phyloP scores from a whole-genome alignment of 2,888 invertebrate genomes.

The Agriopis aurantiaria region DNA sequence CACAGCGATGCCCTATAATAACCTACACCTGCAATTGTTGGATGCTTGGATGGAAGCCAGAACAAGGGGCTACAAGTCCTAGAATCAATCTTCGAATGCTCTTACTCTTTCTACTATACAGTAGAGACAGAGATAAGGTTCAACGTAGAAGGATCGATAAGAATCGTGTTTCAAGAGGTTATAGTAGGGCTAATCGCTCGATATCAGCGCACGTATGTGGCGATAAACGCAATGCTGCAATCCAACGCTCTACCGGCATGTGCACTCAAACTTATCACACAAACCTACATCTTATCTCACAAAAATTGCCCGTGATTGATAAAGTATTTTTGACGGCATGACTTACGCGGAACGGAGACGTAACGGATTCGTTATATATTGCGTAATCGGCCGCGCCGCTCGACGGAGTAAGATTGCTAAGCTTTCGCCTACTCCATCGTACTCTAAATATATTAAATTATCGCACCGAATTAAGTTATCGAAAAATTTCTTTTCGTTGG shows the following conservation, averaged over 20 bases:
- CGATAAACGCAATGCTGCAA: constrained; percentile 13
- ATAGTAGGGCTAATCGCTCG: neutral
- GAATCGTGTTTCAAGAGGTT: neutral
- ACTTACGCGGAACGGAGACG: neutral
- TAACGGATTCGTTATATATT: constrained; percentile 1
- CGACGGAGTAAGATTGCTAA: neutral
- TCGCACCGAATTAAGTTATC: neutral
- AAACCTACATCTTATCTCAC: constrained; percentile 2
- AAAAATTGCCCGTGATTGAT: constrained; percentile 18
- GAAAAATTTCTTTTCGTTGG: no score
- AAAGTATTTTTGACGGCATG: constrained; percentile 7
- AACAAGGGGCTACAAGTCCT: no score
- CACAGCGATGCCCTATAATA: no score
- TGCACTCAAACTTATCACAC: constrained; percentile 8
- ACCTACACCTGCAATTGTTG: no score
- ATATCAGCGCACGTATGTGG: constrained; percentile 9
- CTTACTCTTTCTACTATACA: no score
- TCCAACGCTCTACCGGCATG: neutral
- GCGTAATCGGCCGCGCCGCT: neutral
- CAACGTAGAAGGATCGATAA: neutral
- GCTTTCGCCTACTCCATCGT: neutral
- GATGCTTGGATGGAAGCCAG: no score
- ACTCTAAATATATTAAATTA: neutral
- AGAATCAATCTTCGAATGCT: no score
- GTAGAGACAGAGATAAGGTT: no score